A percentile compares a stretch with the other conserved stretches of the same genome.
Evolutionary conservation across 2,113 vertebrate species (phyloP).

Genomic region (Boulengeromyrus knoepffleri): DNA sequence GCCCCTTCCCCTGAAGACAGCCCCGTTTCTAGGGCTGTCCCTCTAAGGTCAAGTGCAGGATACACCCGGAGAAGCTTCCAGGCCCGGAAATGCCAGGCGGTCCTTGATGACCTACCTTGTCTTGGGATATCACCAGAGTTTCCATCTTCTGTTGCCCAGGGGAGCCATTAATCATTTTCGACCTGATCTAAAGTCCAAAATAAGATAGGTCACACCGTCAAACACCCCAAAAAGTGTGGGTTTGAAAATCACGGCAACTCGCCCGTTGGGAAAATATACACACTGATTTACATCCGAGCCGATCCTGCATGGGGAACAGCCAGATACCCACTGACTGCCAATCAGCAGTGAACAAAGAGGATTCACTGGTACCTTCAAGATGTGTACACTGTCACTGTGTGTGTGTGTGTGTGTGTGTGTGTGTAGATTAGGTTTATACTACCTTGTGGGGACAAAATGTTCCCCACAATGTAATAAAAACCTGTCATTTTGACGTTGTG

Average conservation of each 20-base stretch:
- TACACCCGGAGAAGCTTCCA: not conserved
- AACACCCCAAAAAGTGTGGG: not conserved
- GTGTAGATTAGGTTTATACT: not conserved
- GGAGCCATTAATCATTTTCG: slow-evolving; percentile 80
- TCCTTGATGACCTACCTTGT: slow-evolving; percentile 76
- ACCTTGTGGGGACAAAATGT: too few relatives aligned
- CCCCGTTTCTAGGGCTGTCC: not conserved
- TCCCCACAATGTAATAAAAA: too few relatives aligned
- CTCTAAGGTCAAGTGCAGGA: not conserved
- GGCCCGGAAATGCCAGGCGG: not conserved
- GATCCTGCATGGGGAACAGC: not conserved
- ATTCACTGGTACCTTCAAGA: not conserved
- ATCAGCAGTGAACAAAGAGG: not conserved
- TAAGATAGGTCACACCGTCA: not conserved
- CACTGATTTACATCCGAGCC: not conserved
- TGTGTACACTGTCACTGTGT: not conserved
- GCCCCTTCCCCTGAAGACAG: not conserved
- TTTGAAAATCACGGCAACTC: not conserved
- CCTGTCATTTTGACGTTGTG: too few relatives aligned
- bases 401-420: not conserved
- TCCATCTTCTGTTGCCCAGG: slow-evolving; percentile 68
- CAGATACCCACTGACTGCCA: not conserved
- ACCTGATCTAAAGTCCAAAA: slow-evolving; percentile 69
- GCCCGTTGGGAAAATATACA: not conserved
- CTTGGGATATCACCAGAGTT: slow-evolving; percentile 88